Conservation (phyloP, 1,140 invertebrate species). For the Papilio glaucus region DNA sequence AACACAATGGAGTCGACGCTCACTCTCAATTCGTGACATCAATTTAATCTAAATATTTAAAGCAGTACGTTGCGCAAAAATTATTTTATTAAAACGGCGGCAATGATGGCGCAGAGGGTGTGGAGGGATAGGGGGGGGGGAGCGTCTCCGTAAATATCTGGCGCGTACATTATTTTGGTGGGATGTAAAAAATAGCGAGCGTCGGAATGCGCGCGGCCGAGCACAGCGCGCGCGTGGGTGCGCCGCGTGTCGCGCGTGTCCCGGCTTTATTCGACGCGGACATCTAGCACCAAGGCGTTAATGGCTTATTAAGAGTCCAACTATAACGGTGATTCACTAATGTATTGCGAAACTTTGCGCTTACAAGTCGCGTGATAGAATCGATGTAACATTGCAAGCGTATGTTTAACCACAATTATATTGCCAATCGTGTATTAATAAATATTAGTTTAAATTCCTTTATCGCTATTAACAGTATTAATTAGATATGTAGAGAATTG, state of each 20-base stretch:
- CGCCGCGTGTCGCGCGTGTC: conserved; percentile 52
- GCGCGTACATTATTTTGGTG: conserved; percentile 67
- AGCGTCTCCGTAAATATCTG: conserved; percentile 61
- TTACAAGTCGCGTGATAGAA: background rate
- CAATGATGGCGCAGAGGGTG: conserved; percentile 33
- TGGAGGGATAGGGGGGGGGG: conserved; percentile 33
- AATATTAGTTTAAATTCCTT: too few relatives aligned
- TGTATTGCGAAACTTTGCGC: background rate
- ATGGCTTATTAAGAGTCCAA: conserved; percentile 4
- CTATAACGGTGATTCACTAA: background rate
- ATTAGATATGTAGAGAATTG: background rate
- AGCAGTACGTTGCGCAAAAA: background rate
- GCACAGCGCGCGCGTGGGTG: conserved; percentile 59
- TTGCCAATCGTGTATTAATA: too few relatives aligned
- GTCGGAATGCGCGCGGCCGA: conserved; percentile 64
- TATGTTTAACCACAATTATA: too few relatives aligned
- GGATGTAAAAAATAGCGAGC: conserved; percentile 62
- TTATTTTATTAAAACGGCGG: conserved; percentile 14
- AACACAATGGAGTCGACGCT: background rate
- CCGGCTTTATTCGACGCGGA: conserved; percentile 20
- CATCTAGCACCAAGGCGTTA: conserved; percentile 4
- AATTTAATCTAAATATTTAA: conserved; percentile 8
- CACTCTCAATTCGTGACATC: conserved; percentile 17
- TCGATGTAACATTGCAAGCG: background rate
- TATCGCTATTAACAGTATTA: background rate